These are phyloP conservation scores for Junonia oenone DNA, from an alignment of 2,888 invertebrate species.

Conservation along the genomic window DNA sequence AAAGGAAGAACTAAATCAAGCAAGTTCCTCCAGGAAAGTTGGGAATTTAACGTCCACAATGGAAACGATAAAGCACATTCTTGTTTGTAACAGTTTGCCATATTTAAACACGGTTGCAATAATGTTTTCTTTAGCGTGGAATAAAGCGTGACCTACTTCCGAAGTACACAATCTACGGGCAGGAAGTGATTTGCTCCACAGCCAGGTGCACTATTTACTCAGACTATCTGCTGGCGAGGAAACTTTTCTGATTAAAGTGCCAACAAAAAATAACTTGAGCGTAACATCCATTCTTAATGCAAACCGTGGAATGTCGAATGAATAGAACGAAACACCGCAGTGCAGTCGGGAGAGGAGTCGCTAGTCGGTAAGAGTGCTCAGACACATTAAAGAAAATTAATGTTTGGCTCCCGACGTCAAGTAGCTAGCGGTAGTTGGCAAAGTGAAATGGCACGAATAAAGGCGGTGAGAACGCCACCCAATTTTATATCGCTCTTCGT, in stretches of 20 bases:
- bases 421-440: constrained; percentile 67
- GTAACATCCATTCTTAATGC: constrained; percentile 69
- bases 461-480: constrained; percentile 52
- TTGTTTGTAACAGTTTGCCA: constrained; percentile 22
- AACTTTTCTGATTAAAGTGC: constrained; percentile 68
- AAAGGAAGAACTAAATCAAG: not conserved
- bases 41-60: not conserved
- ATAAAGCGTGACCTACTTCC: constrained; percentile 36
- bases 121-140: constrained; percentile 30
- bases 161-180: constrained; percentile 43
- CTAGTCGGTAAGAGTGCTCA: constrained; percentile 68
- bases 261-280: constrained; percentile 60
- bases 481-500: constrained; percentile 61
- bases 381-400: constrained; percentile 80
- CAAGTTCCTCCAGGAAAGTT: not conserved
- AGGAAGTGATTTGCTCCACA: constrained; percentile 36
- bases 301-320: constrained; percentile 64
- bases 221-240: constrained; percentile 42
- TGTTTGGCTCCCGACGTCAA: constrained; percentile 75
- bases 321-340: constrained; percentile 76
- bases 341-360: constrained; percentile 56
- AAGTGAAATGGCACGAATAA: constrained; percentile 73
- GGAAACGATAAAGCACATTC: constrained; percentile 18
- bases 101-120: constrained; percentile 29
- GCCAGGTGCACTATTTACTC: constrained; percentile 48